A percentile compares a stretch with the other conserved stretches of the same genome.
phyloP scores from a whole-genome alignment of 2,888 invertebrate species.

The Noctua janthe region DNA sequence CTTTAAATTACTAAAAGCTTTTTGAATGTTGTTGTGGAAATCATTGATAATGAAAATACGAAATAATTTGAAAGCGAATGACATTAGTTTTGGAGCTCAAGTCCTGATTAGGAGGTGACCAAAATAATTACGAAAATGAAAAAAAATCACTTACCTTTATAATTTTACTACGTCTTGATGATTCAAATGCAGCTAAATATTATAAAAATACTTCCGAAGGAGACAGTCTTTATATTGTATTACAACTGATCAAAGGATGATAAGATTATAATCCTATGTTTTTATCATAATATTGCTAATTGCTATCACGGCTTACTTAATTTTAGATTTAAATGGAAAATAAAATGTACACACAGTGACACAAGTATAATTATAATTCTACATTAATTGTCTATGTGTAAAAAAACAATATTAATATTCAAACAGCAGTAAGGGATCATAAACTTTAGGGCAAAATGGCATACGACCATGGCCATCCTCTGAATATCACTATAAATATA shows the following conservation, averaged over 20 bases:
- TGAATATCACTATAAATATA: no score
- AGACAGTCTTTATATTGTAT: constrained; percentile 28
- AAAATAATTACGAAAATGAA: neutral
- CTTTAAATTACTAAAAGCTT: no score
- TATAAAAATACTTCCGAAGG: constrained; percentile 9
- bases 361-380: neutral
- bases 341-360: constrained; percentile 8
- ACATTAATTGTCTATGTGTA: no score
- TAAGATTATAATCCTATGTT: constrained; percentile 3
- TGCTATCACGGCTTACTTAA: neutral
- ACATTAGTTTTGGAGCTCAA: neutral
- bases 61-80: neutral
- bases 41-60: neutral
- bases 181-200: neutral
- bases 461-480: no score
- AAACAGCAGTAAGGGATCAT: no score
- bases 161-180: neutral
- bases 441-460: no score
- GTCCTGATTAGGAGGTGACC: neutral
- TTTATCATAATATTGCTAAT: constrained; percentile 10
- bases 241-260: neutral
- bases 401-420: no score
- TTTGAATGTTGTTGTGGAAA: no score
- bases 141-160: constrained; percentile 2
- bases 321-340: constrained; percentile 1